phyloP scores from a whole-genome alignment of 1,140 invertebrate genomes.

The Doryteuthis pealeii region DNA sequence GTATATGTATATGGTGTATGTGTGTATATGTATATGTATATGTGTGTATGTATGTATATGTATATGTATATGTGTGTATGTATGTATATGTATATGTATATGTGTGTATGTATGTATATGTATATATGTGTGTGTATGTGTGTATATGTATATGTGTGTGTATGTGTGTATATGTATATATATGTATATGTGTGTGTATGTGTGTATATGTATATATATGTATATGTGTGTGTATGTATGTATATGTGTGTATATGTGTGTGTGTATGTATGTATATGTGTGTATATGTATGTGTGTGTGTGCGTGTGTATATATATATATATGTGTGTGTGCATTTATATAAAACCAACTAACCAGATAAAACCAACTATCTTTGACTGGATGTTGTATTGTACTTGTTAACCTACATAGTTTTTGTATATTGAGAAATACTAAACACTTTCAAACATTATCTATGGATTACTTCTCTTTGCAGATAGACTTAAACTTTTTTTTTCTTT shows the following conservation, averaged over 20 bases:
- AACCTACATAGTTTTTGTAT: no score
- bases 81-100: background rate
- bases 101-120: background rate
- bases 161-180: background rate
- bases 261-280: background rate
- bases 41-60: background rate
- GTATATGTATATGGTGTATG: no score
- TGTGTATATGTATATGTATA: background rate
- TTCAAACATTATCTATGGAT: no score
- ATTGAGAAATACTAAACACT: no score
- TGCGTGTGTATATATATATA: background rate
- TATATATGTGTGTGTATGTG: background rate
- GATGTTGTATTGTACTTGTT: no score
- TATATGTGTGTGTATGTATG: background rate
- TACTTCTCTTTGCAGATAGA: no score
- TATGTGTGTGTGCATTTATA: background rate
- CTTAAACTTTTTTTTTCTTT: no score
- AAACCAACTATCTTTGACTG: no score
- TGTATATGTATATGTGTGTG: background rate
- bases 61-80: background rate
- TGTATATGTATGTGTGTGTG: background rate
- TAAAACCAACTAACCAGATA: no score
- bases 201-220: background rate
- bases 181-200: background rate
- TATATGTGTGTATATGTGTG: background rate